A percentile compares a stretch with the other conserved stretches of the same genome.
Conservation (phyloP, 2,797 vertebrate species). For the Synanceia verrucosa region DNA sequence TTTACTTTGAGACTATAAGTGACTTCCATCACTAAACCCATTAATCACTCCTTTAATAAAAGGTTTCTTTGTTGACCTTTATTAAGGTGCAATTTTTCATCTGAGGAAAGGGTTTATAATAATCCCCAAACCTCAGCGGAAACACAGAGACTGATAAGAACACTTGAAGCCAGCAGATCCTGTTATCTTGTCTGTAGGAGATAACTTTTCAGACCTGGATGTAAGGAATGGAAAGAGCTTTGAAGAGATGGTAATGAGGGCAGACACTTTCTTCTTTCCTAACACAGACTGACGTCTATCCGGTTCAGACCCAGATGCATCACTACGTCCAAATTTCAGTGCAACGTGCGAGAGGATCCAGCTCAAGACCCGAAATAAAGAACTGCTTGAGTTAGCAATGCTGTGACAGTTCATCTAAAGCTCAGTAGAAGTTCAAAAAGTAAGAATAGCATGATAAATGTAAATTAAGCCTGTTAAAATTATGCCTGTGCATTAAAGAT, state of each 20-base stretch:
- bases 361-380: no score
- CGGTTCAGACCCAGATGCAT: neutral
- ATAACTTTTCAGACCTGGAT: constrained; percentile 47
- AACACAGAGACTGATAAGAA: constrained; percentile 30
- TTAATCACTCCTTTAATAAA: neutral
- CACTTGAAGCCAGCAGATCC: constrained; percentile 25
- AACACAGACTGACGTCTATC: constrained; percentile 15
- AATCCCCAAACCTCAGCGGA: neutral
- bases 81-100: neutral
- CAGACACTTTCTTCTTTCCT: constrained; percentile 20
- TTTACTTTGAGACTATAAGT: neutral
- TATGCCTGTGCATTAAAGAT: neutral
- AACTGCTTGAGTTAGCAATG: no score
- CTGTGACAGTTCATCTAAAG: no score
- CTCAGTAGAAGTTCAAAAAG: no score
- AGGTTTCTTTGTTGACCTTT: neutral
- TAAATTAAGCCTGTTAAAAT: no score
- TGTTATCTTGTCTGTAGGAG: constrained; percentile 34
- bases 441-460: no score
- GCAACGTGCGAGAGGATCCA: no score
- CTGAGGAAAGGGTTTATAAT: constrained; percentile 19
- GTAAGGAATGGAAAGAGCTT: constrained; percentile 46
- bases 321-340: no score
- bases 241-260: constrained; percentile 36
- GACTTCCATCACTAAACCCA: constrained; percentile 5